Conservation (phyloP, 2,888 invertebrate species). For the Steinernema carpocapsae region DNA sequence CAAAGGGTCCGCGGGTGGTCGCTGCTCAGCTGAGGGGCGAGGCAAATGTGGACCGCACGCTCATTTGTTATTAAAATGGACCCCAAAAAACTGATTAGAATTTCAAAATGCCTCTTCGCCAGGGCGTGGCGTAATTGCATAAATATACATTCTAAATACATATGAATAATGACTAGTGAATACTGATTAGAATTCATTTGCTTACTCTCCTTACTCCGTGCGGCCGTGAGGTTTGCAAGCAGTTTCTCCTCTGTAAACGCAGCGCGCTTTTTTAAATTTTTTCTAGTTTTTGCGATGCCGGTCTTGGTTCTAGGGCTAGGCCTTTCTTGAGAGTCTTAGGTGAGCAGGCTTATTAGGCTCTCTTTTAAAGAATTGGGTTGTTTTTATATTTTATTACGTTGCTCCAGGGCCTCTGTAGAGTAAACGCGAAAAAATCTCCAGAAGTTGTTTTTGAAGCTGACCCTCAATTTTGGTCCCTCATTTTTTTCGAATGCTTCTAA, state of each 20-base stretch:
- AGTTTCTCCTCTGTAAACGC: neutral
- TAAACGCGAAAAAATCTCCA: no score
- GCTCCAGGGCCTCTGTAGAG: no score
- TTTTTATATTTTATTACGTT: no score
- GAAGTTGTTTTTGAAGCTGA: neutral
- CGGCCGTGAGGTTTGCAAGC: neutral
- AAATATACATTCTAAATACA: constrained; percentile 35
- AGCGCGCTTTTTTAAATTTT: neutral
- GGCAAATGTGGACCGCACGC: constrained; percentile 18
- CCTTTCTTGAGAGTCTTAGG: no score
- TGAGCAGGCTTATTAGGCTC: neutral
- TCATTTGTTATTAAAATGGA: constrained; percentile 34
- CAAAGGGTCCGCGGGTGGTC: constrained; percentile 1
- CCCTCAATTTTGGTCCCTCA: no score
- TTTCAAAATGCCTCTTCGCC: constrained; percentile 32
- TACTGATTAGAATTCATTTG: constrained; percentile 35
- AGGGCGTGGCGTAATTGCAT: constrained; percentile 35
- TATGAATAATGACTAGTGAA: constrained; percentile 34
- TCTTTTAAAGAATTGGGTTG: neutral
- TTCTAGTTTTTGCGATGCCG: neutral
- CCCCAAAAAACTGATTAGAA: constrained; percentile 33
- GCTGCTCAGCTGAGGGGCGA: neutral
- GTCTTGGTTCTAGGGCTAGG: no score
- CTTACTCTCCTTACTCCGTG: constrained; percentile 21
- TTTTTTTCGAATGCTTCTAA: no score